A percentile compares a stretch with the other conserved stretches of the same genome.
These are phyloP conservation scores for Hydractinia echinata DNA, from an alignment of 30 jellyfish, hydroid and myxozoan genomes.

Conservation along the genomic window DNA sequence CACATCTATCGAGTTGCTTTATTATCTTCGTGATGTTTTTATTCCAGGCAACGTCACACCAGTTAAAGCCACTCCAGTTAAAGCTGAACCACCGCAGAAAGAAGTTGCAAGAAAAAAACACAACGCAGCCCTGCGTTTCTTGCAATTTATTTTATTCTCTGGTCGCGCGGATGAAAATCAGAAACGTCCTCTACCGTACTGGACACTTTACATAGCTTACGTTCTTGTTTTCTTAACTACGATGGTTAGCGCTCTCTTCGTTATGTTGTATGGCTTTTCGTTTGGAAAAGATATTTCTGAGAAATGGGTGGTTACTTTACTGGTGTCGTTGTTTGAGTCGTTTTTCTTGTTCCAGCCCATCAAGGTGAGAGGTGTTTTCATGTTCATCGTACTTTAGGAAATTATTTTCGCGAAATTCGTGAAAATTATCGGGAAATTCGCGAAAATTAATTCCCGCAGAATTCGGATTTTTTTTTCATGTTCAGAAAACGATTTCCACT, in stretches of 20 bases:
- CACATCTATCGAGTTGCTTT: no score
- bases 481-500: no score
- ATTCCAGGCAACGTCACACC: no score
- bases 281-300: constrained; percentile 86
- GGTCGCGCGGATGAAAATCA: constrained; percentile 74
- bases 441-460: no score
- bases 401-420: no score
- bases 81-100: no score
- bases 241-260: constrained; percentile 68
- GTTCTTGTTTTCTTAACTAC: constrained; percentile 51
- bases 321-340: constrained; percentile 80
- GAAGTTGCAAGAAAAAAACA: not conserved
- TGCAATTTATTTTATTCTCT: constrained; percentile 67
- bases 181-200: constrained; percentile 65
- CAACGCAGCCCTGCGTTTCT: constrained; percentile 6
- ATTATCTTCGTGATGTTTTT: no score
- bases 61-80: no score
- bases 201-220: constrained; percentile 80
- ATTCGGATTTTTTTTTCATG: no score
- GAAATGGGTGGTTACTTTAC: constrained; percentile 72
- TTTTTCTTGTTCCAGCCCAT: constrained; percentile 71
- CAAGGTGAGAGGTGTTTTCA: constrained; percentile 31
- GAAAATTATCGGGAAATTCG: no score
- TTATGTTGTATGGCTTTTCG: constrained; percentile 66
- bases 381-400: no score